phyloP scores from a whole-genome alignment of 2,888 invertebrate genomes.

The Diarsia brunnea region DNA sequence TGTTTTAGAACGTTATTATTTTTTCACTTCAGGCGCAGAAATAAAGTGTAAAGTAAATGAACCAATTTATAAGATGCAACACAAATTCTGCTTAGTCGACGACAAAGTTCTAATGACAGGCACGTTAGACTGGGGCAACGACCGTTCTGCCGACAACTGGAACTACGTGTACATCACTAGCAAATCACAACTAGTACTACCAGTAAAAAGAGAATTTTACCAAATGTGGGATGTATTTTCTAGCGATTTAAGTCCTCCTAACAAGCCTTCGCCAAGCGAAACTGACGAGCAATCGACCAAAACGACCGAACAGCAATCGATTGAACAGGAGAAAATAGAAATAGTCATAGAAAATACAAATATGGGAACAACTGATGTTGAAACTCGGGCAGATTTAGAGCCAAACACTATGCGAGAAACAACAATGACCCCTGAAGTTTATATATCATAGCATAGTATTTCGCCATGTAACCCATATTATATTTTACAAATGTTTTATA shows the following conservation, averaged over 20 bases:
- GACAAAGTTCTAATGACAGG: constrained; percentile 92
- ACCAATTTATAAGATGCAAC: constrained; percentile 92
- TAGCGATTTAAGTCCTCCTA: constrained; percentile 53
- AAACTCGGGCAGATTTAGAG: constrained; percentile 25
- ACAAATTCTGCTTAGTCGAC: constrained; percentile 94
- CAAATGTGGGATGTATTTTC: constrained; percentile 89
- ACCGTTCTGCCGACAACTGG: constrained; percentile 93
- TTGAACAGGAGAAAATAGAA: constrained; percentile 11
- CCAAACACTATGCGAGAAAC: constrained; percentile 64
- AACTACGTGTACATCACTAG: constrained; percentile 93
- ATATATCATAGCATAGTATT: constrained; percentile 65
- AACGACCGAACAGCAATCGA: neutral
- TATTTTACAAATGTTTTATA: constrained; percentile 80
- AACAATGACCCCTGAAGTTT: constrained; percentile 75
- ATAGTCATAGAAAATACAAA: constrained; percentile 22
- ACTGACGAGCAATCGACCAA: constrained; percentile 13
- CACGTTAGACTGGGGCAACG: constrained; percentile 94
- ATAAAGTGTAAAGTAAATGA: constrained; percentile 87
- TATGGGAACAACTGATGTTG: constrained; percentile 39
- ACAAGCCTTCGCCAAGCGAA: constrained; percentile 34
- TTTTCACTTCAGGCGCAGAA: constrained; percentile 87
- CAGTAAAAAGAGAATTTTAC: constrained; percentile 91
- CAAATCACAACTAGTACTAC: constrained; percentile 88
- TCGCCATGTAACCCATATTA: constrained; percentile 39
- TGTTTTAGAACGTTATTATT: neutral